Conservation (phyloP, 2,797 vertebrate species). For the Rhabdophis nuchalis region DNA sequence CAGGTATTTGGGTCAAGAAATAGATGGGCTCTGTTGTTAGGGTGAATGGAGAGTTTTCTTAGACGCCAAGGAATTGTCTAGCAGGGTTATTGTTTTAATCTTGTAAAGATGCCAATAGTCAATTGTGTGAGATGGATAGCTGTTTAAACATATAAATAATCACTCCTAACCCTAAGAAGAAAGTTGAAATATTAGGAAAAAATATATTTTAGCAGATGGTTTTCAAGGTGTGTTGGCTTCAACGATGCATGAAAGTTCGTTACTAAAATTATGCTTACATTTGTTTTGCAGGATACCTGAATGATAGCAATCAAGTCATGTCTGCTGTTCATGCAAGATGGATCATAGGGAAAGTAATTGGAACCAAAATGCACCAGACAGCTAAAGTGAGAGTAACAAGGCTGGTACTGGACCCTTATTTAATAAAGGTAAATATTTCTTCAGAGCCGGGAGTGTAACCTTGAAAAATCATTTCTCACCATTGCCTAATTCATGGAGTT, state of each 20-base stretch:
- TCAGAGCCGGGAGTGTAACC: fast-evolving
- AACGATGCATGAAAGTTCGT: fast-evolving
- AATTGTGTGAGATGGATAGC: neutral
- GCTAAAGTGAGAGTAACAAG: slow-evolving; percentile 94
- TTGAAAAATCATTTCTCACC: neutral
- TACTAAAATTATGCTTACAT: neutral
- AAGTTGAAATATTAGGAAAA: neutral
- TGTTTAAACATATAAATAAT: neutral
- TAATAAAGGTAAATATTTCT: slow-evolving; percentile 78
- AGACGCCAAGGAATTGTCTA: neutral
- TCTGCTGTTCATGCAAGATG: slow-evolving; percentile 88
- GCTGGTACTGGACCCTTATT: slow-evolving; percentile 88
- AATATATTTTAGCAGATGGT: fast-evolving
- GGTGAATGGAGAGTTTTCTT: neutral
- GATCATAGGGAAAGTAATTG: slow-evolving; percentile 92
- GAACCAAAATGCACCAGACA: slow-evolving; percentile 93
- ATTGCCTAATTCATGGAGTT: neutral
- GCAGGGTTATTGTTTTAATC: neutral
- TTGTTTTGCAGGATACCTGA: slow-evolving; percentile 43
- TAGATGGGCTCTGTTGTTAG: neutral
- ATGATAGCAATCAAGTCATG: slow-evolving; percentile 50
- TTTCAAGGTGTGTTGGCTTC: neutral
- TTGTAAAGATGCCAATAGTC: neutral
- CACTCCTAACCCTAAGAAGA: neutral
- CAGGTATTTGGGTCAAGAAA: neutral